These are phyloP conservation scores for Cyclina sinensis DNA, from an alignment of 1,140 invertebrate species.

Conservation along the genomic window DNA sequence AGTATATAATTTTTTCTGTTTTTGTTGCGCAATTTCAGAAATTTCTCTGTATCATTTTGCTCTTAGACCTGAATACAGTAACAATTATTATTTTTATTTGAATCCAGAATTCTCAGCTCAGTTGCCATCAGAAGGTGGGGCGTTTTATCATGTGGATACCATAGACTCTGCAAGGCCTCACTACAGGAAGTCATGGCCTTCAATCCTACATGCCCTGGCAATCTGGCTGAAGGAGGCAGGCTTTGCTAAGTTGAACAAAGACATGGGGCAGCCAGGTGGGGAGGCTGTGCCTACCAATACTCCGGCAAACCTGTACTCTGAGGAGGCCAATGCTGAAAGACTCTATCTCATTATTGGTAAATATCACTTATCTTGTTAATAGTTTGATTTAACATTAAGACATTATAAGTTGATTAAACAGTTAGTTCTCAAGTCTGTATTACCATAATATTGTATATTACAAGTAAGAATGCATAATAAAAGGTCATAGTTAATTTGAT, in stretches of 20 bases:
- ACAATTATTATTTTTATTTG: not conserved
- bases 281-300: conserved; percentile 75
- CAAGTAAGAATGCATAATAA: no score
- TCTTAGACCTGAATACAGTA: no score
- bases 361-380: no score
- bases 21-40: no score
- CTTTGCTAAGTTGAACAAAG: conserved; percentile 77
- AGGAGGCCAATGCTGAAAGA: conserved; percentile 88
- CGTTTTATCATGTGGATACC: conserved; percentile 98
- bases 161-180: conserved; percentile 96
- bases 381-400: no score
- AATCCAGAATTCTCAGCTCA: conserved; percentile 95
- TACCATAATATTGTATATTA: no score
- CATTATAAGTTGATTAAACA: no score
- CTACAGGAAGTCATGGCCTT: conserved; percentile 97
- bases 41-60: no score
- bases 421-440: no score
- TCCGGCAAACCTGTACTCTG: conserved; percentile 83
- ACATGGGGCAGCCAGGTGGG: conserved; percentile 62
- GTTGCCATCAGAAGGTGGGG: conserved; percentile 97
- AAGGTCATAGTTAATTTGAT: no score
- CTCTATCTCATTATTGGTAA: conserved; percentile 97
- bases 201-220: conserved; percentile 96
- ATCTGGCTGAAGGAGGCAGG: conserved; percentile 92
- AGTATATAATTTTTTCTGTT: no score